Base-by-base conservation (phyloP, 2,797 vertebrate genomes). In the Parauchenoglanis punctatus region DNA sequence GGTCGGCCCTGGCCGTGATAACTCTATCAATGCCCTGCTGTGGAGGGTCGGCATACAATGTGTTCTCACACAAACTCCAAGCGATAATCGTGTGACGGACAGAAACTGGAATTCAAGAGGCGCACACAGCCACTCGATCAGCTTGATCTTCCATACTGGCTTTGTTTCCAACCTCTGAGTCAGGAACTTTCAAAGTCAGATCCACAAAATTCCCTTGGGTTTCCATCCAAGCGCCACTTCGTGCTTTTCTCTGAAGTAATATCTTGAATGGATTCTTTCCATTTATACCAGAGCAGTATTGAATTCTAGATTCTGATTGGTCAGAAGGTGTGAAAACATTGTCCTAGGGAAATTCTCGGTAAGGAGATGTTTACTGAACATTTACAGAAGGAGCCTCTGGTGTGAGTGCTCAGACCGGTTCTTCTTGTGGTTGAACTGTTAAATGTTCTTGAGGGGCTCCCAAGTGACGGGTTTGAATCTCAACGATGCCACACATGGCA, bases 21-120 rank as follows among this genome's bases (percentile, higher is more conserved):
- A 91, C 87, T 89, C 88, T 88, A 73, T 85, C 87, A 73, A 83
- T 89, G 82, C 87, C 75, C 59, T 84, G 65, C 76, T 87, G 85
- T 63, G 52, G 83, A 61, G 82, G 83, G 81, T 84, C 86, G 68
- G 83, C 23, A 17, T 75, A 91, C 87, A 89, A 72, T 89, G 63
- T 82, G 86, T 81, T 84, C 86, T 73, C 70, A 81, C 54, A 80
- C 76, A 85, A 54, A 84, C 58, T 83, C 82, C 63, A 67, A 83
- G 72, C 35, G 86, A 80, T 80, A 84, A 85, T 56, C 44, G 67
- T 40, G 35, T 86, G 87, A 83, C 70, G 13, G 28, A 78, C 13
- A 73, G 73, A 70, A 75, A 20, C 63, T 76, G 82, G 86, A 88
- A 88, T 88, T 80, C 83, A 56, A 73, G 52, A 72, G 17, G 67